Evolutionary conservation across 2,888 invertebrate species (phyloP), one percentile per base, ranked within the genome.

Genomic region (Galerucella nymphaeae): DNA sequence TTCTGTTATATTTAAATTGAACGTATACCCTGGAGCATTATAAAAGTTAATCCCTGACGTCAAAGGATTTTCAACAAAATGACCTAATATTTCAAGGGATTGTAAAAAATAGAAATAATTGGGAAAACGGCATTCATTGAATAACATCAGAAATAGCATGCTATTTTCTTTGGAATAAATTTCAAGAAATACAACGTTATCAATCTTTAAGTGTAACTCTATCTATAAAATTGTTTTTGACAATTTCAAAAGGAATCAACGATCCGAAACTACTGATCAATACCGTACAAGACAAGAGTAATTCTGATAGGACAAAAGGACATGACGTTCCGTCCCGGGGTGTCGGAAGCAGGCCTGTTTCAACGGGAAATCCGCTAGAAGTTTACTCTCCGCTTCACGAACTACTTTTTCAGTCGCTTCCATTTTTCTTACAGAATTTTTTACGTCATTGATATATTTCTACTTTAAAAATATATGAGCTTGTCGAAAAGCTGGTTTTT

Each of bases 351-450:
- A 70, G 67, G 68, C 66, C 58, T 70, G 66, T 70, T 57, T 66
- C 45, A 70, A 38, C 73, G 64, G 72, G 75, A 75, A 67, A 75
- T 75, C 72, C 75, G 72, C 69, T 70, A 64, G 38, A 67, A 72
- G 70, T 72, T 75, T 72, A 67, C 75, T 75, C 72, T 75, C 72
- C 75, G 72, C 75, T 58, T 59, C 64, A 72, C 57, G 70, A 67
- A 53, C 69, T 69, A 58, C 58, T 30, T 59, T 45, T n/a, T 59
- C 59, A 23, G 30, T 10, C 13, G 58, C 30, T 58, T 58, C 58
- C 30, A 30, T 20, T 58, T 58, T 8, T 59, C 23, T 59, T 59
- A 30, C 23, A n/a, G 59, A 59, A 30, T 59, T 59, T 30, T 59
- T 59, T 38, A 59, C n/a, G 30, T 59, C n/a, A 59, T 38, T 59